A percentile compares a stretch with the other conserved stretches of the same genome.
Conservation (phyloP, 2,797 vertebrate genomes). For the Leptodactylus fallax region DNA sequence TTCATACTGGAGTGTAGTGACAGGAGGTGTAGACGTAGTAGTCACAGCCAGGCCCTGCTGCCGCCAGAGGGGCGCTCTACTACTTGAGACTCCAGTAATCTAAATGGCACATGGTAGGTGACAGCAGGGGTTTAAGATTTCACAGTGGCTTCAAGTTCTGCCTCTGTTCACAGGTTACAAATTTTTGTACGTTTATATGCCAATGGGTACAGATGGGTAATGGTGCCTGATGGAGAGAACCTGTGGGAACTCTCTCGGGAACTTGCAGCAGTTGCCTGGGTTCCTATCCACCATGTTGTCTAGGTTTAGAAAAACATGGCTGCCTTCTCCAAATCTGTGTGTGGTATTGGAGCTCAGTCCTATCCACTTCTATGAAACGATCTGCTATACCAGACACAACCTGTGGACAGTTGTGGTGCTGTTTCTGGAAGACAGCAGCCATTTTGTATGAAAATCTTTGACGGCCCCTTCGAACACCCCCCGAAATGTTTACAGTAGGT, state of each 20-base stretch:
- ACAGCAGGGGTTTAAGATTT: not conserved
- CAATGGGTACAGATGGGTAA: not conserved
- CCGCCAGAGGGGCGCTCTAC: not conserved
- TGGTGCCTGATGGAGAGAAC: not conserved
- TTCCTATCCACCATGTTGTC: not conserved
- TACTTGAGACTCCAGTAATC: not conserved
- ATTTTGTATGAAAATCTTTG: not conserved
- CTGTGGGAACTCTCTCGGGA: not conserved
- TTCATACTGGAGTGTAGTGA: not conserved
- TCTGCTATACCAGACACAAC: not conserved
- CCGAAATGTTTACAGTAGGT: slow-evolving; percentile 2
- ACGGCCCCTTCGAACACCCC: not conserved
- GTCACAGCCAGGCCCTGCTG: not conserved
- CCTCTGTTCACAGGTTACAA: not conserved
- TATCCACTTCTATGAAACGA: not conserved
- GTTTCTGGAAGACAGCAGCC: not conserved
- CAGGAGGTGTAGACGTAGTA: not conserved
- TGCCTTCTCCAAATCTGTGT: not conserved
- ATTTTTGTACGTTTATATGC: not conserved
- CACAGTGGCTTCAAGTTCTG: not conserved
- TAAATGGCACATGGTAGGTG: not conserved
- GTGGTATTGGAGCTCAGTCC: not conserved
- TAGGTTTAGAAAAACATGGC: not conserved
- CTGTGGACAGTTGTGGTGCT: not conserved
- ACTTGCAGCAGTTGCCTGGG: not conserved